Percentiles rank a stretch among this genome's conserved stretches.
These are phyloP conservation scores for Leucophenga varia DNA, from an alignment of 1,140 invertebrate genomes.

Conservation along the genomic window DNA sequence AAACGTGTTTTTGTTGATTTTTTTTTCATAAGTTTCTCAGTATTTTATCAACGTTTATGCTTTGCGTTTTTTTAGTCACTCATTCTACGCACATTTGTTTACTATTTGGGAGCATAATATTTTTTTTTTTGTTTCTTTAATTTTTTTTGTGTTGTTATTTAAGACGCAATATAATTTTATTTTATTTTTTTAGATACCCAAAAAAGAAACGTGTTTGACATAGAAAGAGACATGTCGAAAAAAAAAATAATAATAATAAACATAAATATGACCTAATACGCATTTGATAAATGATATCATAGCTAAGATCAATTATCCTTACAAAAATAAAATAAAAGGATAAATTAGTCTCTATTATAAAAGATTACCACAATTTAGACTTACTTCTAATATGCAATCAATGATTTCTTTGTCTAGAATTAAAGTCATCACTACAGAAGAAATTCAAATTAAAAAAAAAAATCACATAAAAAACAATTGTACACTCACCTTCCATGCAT, in stretches of 20 bases:
- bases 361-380: too few relatives aligned
- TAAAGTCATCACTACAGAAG: too few relatives aligned
- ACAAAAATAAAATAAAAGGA: too few relatives aligned
- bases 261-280: too few relatives aligned
- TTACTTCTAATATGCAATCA: too few relatives aligned
- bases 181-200: conserved; percentile 1
- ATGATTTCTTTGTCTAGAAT: too few relatives aligned
- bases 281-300: too few relatives aligned
- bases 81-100: conserved; percentile 48
- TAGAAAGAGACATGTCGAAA: too few relatives aligned
- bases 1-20: conserved; percentile 30
- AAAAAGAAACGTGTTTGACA: conserved; percentile 1
- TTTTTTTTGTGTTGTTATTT: conserved; percentile 13
- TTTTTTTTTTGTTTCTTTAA: neutral
- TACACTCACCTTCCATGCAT: conserved; percentile 59
- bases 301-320: too few relatives aligned
- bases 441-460: neutral
- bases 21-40: conserved; percentile 7
- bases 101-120: conserved; percentile 21
- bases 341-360: too few relatives aligned
- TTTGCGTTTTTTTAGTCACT: conserved; percentile 16
- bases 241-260: too few relatives aligned
- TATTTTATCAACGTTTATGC: conserved; percentile 27
- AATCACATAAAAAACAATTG: neutral
- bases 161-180: conserved; percentile 34